Conservation (phyloP, 2,113 vertebrate species). For the Astur gentilis region DNA sequence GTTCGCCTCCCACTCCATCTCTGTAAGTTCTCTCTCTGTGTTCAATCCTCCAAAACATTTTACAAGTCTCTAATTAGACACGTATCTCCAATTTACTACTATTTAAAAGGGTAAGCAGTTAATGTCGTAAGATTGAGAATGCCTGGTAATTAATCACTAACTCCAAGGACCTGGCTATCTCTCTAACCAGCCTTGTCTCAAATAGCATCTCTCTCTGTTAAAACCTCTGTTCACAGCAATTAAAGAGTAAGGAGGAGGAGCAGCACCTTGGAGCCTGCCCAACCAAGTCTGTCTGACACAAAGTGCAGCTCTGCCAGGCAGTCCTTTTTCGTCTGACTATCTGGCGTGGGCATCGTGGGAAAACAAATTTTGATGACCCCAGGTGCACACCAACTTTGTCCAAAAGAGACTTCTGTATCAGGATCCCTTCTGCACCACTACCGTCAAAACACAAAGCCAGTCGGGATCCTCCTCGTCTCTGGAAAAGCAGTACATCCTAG, state of each 20-base stretch:
- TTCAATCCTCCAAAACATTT: slow-evolving; percentile 67
- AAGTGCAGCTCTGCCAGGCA: not conserved
- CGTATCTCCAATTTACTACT: slow-evolving; percentile 73
- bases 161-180: slow-evolving; percentile 70
- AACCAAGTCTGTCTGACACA: not conserved
- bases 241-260: slow-evolving; percentile 52
- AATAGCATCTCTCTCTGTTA: slow-evolving; percentile 60
- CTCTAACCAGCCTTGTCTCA: slow-evolving; percentile 65
- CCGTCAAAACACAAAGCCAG: not conserved
- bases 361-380: not conserved
- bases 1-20: slow-evolving; percentile 30
- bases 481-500: not conserved
- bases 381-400: not conserved
- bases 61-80: slow-evolving; percentile 74
- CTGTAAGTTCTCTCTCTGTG: slow-evolving; percentile 46
- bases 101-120: slow-evolving; percentile 78
- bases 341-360: not conserved
- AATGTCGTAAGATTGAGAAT: slow-evolving; percentile 70
- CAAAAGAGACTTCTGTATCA: not conserved
- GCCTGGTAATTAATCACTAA: slow-evolving; percentile 77
- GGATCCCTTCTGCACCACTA: not conserved
- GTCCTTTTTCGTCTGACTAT: not conserved
- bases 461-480: not conserved
- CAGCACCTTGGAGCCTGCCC: slow-evolving; percentile 33
- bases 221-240: slow-evolving; percentile 64